Base-by-base conservation (phyloP, 2,888 invertebrate species). In the Fragum whitleyi region DNA sequence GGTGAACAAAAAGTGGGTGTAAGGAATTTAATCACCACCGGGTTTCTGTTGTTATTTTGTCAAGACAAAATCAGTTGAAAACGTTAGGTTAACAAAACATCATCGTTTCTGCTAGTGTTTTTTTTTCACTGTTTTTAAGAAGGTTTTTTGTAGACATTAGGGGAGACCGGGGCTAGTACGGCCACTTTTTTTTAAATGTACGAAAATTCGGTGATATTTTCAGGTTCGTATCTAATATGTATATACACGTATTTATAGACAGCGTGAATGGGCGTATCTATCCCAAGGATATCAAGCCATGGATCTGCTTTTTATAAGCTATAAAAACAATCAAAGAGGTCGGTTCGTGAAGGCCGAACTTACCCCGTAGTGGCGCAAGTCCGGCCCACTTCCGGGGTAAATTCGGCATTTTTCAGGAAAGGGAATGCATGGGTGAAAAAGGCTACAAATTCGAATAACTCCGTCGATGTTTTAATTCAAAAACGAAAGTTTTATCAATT, bases 361-460 rank as follows among this genome's bases (percentile, higher is more conserved):
- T 70, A 36, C 55, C 70, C 55, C 70, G 55, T 2, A n/a, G 51
- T 14, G 28, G 70, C 55, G 70, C 70, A 70, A 70, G 55, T 55
- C 51, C 51, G 55, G 32, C 55, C 36, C 6, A 47, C n/a, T n/a
- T 32, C n/a, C 32, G 55, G 69, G 69, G 42, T 42, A 21, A 47
- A 28, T 47, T 69, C 69, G 69, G 69, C 51, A 19, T 16, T 23
- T 57, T 23, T 57, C 23, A 57, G 3, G 14, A 14, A n/a, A 47
- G n/a, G n/a, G 47, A 47, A 47, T 5, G 3, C 47, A 47, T 19
- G 14, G 5, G 14, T 47, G n/a, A 47, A 19, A n/a, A 5, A 47
- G 39, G n/a, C 47, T 3, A 47, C 5, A 47, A 47, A 19, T 47
- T n/a, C 3, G n/a, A 5, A n/a, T 47, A 47, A 47, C 14, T 47